Percentiles rank a stretch among this genome's conserved stretches.
Conservation (phyloP, 1,140 invertebrate species). For the Cylas formicarius region DNA sequence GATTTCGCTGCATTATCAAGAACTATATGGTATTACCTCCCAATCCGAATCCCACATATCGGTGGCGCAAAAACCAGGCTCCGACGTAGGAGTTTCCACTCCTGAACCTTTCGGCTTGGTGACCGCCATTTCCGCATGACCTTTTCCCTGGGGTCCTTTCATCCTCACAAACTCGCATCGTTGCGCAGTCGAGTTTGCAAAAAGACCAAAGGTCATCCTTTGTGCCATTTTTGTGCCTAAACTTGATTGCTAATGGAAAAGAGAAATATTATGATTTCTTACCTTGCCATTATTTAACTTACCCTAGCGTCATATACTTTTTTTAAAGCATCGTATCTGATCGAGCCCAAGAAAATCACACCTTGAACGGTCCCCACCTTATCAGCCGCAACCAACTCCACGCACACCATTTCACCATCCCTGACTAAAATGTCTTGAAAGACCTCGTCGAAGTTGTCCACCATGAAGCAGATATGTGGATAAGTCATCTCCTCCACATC, state of each 20-base stretch:
- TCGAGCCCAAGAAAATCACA: slow-evolving; percentile 94
- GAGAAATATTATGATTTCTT: background rate
- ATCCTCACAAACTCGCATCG: slow-evolving; percentile 96
- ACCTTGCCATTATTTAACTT: slow-evolving; percentile 38
- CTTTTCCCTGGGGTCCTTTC: slow-evolving; percentile 94
- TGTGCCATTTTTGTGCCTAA: slow-evolving; percentile 91
- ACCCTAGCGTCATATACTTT: slow-evolving; percentile 95
- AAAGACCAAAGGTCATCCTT: slow-evolving; percentile 90
- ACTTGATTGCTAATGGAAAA: slow-evolving; percentile 68
- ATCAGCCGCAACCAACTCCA: slow-evolving; percentile 91
- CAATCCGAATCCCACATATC: slow-evolving; percentile 82
- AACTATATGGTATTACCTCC: too few relatives aligned
- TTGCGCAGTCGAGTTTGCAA: slow-evolving; percentile 68
- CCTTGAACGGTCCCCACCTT: slow-evolving; percentile 73
- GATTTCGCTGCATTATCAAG: too few relatives aligned
- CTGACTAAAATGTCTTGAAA: slow-evolving; percentile 93
- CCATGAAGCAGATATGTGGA: slow-evolving; percentile 97
- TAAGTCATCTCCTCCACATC: slow-evolving; percentile 98
- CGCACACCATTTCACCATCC: slow-evolving; percentile 97
- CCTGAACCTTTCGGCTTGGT: slow-evolving; percentile 84
- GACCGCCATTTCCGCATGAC: slow-evolving; percentile 97
- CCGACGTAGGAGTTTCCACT: slow-evolving; percentile 90
- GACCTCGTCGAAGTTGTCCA: slow-evolving; percentile 98
- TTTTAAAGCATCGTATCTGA: slow-evolving; percentile 93
- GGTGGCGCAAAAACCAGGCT: slow-evolving; percentile 75